phyloP scores from a whole-genome alignment of 2,113 vertebrate species.

The Hystrix brachyura region DNA sequence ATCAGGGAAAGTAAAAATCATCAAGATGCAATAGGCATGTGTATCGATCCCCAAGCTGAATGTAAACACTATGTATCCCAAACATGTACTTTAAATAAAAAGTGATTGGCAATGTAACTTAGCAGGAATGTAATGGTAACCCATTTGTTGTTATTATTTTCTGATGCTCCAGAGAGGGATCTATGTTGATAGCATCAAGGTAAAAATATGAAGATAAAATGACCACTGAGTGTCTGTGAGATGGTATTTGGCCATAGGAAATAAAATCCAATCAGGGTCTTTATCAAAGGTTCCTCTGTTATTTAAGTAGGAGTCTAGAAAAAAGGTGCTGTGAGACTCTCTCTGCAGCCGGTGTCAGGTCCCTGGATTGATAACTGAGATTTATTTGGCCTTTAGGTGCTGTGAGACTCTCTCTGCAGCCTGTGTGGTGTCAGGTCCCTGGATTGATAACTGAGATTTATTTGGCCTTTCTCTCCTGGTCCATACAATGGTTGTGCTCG shows the following conservation, averaged over 20 bases:
- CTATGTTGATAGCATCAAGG: background rate
- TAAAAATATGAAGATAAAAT: background rate
- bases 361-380: background rate
- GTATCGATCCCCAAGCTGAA: background rate
- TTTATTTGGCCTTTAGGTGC: constrained; percentile 4
- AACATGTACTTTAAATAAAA: background rate
- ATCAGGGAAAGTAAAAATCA: background rate
- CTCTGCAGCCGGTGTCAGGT: background rate
- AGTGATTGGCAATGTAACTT: background rate
- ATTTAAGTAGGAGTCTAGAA: background rate
- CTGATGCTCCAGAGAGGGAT: background rate
- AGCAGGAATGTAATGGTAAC: background rate
- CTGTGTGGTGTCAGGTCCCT: background rate
- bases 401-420: constrained; percentile 3
- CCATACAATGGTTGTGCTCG: background rate
- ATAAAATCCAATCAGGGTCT: background rate
- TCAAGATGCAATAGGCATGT: background rate
- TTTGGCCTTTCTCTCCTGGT: constrained; percentile 31
- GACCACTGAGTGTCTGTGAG: background rate
- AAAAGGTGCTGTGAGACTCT: background rate
- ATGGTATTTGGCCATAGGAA: background rate
- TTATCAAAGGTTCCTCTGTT: background rate
- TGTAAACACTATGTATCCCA: background rate
- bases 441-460: background rate
- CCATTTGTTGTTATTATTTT: background rate